phyloP scores from a whole-genome alignment of 2,113 vertebrate genomes.

The Pterocles burchelli region DNA sequence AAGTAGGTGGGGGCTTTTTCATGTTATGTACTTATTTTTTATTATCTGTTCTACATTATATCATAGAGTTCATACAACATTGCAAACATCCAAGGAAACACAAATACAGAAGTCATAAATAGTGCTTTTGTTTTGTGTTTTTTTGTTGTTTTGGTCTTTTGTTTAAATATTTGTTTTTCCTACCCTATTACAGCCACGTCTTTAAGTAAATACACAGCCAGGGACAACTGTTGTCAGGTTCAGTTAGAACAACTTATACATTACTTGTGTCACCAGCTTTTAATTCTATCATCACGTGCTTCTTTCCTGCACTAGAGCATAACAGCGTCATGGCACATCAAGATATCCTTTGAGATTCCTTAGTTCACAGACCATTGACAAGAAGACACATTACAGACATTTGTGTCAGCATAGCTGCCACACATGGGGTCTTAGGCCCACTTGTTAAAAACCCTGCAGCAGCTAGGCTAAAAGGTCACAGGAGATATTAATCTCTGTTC shows the following conservation, averaged over 20 bases:
- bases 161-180: neutral
- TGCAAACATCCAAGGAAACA: neutral
- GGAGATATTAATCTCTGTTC: constrained; percentile 53
- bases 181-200: neutral
- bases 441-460: constrained; percentile 53
- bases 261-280: neutral
- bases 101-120: neutral
- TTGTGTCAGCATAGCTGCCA: neutral
- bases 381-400: constrained; percentile 29
- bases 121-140: neutral
- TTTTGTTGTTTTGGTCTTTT: neutral
- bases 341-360: constrained; percentile 37
- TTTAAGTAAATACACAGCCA: neutral
- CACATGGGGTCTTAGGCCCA: constrained; percentile 17
- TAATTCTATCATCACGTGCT: neutral
- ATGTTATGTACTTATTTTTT: neutral
- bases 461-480: constrained; percentile 37
- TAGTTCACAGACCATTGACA: constrained; percentile 33
- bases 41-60: neutral
- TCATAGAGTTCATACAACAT: neutral
- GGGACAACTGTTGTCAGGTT: neutral
- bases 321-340: neutral
- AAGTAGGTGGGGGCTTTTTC: neutral
- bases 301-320: neutral
- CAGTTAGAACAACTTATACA: neutral